Conservation (phyloP, 1,140 invertebrate species). For the Pogonognathellus flavescens region DNA sequence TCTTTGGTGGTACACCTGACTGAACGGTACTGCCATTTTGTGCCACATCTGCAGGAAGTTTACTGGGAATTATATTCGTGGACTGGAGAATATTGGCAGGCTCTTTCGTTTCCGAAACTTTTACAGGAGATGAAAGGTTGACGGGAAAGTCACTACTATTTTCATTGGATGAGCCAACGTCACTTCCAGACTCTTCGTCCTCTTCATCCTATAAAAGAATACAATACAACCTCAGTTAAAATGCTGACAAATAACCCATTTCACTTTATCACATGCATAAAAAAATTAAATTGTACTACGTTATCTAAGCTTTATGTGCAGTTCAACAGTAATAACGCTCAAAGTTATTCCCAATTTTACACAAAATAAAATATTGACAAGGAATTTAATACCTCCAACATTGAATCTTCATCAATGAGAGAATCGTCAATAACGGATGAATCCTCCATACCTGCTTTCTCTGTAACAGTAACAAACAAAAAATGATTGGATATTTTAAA, state of each 20-base stretch:
- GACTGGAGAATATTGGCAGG: slow-evolving; percentile 20
- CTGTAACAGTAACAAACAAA: background rate
- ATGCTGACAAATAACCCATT: background rate
- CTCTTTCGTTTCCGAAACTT: slow-evolving; percentile 15
- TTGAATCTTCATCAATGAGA: slow-evolving; percentile 56
- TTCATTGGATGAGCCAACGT: slow-evolving; percentile 27
- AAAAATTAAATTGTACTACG: too few relatives aligned
- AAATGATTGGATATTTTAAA: too few relatives aligned
- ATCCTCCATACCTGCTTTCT: slow-evolving; percentile 4
- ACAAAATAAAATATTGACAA: too few relatives aligned
- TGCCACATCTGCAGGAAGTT: background rate
- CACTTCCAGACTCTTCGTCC: slow-evolving; percentile 36
- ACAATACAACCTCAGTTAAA: background rate
- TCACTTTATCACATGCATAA: too few relatives aligned
- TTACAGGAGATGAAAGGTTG: slow-evolving; percentile 6
- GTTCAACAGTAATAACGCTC: too few relatives aligned
- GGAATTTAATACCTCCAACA: slow-evolving; percentile 44
- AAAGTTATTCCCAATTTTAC: too few relatives aligned
- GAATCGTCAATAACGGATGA: slow-evolving; percentile 52
- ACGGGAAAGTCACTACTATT: slow-evolving; percentile 28
- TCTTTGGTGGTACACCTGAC: slow-evolving; percentile 30
- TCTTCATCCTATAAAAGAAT: slow-evolving; percentile 34
- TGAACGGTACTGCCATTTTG: slow-evolving; percentile 1
- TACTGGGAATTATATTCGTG: background rate
- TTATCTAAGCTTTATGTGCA: too few relatives aligned